Conservation (phyloP, 2,113 vertebrate species). For the Melanotaenia duboulayi region DNA sequence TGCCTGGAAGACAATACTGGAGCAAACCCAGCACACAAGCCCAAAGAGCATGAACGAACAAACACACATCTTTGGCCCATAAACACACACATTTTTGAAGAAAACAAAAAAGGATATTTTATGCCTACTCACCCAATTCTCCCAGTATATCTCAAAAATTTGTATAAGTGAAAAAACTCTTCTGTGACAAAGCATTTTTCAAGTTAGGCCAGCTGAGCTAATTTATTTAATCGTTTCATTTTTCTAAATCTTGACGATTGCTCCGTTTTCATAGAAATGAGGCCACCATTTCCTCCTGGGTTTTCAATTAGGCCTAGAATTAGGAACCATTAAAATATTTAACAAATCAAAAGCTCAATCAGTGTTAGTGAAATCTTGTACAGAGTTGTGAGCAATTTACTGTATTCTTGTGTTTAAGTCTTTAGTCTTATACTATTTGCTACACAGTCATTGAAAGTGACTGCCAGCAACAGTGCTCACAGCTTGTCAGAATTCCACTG, state of each 20-base stretch:
- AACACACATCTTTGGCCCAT: constrained; percentile 30
- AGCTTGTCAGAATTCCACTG: too few relatives aligned
- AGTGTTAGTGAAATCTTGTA: too few relatives aligned
- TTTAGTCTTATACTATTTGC: too few relatives aligned
- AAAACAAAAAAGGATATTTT: neutral
- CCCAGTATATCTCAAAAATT: neutral
- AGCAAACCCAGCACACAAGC: constrained; percentile 62
- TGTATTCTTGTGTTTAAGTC: too few relatives aligned
- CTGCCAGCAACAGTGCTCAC: too few relatives aligned
- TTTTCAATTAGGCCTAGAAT: neutral
- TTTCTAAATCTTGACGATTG: neutral
- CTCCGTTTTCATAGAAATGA: neutral
- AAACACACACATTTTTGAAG: constrained; percentile 3
- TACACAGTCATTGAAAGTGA: too few relatives aligned
- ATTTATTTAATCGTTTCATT: neutral
- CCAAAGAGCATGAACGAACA: constrained; percentile 54
- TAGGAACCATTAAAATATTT: too few relatives aligned
- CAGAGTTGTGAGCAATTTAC: too few relatives aligned
- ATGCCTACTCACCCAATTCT: neutral
- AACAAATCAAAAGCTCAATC: too few relatives aligned
- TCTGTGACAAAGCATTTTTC: neutral
- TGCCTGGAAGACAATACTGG: constrained; percentile 76
- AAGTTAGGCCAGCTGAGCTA: neutral
- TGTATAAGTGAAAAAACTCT: neutral
- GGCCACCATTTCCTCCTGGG: neutral